phyloP scores from a whole-genome alignment of 2,797 vertebrate genomes.

The Cynopterus sphinx region DNA sequence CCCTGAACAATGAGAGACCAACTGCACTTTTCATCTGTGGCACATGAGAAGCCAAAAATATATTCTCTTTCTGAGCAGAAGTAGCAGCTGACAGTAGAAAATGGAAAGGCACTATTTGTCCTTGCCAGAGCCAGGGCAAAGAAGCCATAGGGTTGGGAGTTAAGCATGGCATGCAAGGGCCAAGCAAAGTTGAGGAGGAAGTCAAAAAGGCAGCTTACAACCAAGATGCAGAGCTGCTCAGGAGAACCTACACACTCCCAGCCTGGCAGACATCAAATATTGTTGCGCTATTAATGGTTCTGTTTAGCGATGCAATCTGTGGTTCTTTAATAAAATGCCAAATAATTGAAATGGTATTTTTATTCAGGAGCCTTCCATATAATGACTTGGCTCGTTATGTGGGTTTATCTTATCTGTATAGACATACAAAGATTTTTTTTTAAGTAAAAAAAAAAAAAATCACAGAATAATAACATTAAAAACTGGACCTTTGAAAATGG shows the following conservation, averaged over 20 bases:
- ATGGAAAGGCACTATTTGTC: background rate
- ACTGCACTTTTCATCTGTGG: background rate
- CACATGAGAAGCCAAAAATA: background rate
- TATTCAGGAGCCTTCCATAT: background rate
- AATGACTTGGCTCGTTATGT: background rate
- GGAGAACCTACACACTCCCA: background rate
- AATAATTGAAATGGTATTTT: slow-evolving; percentile 33
- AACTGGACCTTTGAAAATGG: background rate
- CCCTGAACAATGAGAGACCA: background rate
- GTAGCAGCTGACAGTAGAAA: background rate
- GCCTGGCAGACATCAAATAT: background rate
- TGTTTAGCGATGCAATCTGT: background rate
- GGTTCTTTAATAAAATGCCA: slow-evolving; percentile 3
- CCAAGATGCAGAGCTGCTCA: background rate
- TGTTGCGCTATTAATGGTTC: background rate
- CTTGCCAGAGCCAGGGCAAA: background rate
- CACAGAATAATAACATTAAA: background rate
- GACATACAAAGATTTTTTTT: background rate
- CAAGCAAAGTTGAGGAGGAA: background rate
- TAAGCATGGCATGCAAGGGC: background rate
- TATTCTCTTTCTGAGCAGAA: background rate
- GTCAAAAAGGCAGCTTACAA: background rate
- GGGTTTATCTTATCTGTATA: background rate
- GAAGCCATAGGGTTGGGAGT: background rate
- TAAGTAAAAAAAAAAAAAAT: background rate